phyloP scores from a whole-genome alignment of 2,797 vertebrate genomes.

The Paramormyrops hopkinsi region DNA sequence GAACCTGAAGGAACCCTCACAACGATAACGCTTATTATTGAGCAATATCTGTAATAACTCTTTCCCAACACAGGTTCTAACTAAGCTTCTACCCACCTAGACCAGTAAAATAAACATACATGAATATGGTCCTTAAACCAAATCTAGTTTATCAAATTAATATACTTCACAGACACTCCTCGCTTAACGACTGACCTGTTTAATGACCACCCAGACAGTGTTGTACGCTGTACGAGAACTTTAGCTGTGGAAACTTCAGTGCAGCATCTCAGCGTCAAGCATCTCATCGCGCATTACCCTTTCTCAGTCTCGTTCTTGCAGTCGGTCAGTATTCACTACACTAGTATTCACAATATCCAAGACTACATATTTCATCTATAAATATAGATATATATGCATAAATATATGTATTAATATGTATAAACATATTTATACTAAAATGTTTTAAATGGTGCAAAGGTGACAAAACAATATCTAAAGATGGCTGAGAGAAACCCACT shows the following conservation, averaged over 20 bases:
- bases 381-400: background rate
- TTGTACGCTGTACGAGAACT: background rate
- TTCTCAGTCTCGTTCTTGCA: background rate
- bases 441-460: background rate
- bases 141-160: background rate
- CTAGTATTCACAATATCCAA: background rate
- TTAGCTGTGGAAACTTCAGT: background rate
- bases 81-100: background rate
- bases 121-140: background rate
- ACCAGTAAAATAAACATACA: background rate
- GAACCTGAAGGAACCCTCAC: background rate
- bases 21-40: background rate
- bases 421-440: too few relatives aligned
- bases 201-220: background rate
- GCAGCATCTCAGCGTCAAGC: background rate
- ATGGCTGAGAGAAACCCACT: background rate
- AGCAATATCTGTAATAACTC: background rate
- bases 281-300: background rate
- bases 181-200: background rate
- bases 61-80: background rate
- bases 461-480: background rate
- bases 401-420: too few relatives aligned
- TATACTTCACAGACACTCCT: background rate
- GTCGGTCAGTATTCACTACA: background rate
- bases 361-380: background rate